Conservation (phyloP, 2,888 invertebrate genomes). For the Plebejus anna region DNA sequence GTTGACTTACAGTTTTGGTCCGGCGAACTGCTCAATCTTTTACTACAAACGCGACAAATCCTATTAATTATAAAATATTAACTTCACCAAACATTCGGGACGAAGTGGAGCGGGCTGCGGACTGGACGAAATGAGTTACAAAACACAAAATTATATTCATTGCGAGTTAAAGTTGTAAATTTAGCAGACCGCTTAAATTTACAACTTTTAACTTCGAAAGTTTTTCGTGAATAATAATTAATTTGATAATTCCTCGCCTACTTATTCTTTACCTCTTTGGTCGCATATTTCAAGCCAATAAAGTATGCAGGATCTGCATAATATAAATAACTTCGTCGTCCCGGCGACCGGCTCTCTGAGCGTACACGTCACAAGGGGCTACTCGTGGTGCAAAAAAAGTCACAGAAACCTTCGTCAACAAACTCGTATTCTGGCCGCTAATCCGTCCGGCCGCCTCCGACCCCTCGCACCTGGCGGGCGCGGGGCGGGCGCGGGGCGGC, state of each 20-base stretch:
- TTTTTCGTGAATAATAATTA: conserved; percentile 9
- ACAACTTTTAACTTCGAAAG: not conserved
- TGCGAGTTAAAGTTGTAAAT: too few relatives aligned
- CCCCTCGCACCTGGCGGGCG: not conserved
- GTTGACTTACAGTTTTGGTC: not conserved
- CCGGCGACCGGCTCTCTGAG: not conserved
- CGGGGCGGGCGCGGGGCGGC: not conserved
- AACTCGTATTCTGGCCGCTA: not conserved
- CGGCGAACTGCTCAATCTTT: not conserved
- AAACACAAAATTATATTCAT: conserved; percentile 5
- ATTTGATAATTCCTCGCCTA: not conserved
- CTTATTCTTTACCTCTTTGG: not conserved
- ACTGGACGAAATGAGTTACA: not conserved
- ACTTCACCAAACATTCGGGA: not conserved
- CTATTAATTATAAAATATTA: too few relatives aligned
- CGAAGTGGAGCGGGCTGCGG: not conserved
- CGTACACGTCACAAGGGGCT: not conserved
- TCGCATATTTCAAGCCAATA: not conserved
- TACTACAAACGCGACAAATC: not conserved
- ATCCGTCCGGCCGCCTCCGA: not conserved
- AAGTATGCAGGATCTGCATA: not conserved
- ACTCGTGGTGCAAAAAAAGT: not conserved
- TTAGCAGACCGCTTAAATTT: not conserved
- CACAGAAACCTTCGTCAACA: not conserved
- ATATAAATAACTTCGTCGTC: not conserved